Evolutionary conservation across 1,140 invertebrate species (phyloP).

Genomic region (Pseudomyrmex sp.): DNA sequence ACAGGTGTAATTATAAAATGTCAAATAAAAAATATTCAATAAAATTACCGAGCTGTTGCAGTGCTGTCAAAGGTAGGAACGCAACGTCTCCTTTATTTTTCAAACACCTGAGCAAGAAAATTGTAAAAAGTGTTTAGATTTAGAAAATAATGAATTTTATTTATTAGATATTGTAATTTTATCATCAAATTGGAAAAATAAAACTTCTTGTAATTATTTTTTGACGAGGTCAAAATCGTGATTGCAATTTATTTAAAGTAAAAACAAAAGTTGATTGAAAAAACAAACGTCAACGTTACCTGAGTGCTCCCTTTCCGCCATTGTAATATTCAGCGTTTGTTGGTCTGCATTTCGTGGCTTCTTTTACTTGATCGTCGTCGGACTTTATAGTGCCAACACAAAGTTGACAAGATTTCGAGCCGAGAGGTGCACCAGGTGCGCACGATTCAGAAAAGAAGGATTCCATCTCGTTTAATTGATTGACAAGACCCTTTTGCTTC

Average conservation of each 20-base stretch:
- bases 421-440: constrained; percentile 80
- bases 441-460: constrained; percentile 86
- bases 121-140: background rate
- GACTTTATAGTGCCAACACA: constrained; percentile 81
- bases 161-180: background rate
- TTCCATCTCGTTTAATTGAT: constrained; percentile 80
- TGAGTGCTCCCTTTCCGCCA: constrained; percentile 87
- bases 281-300: constrained; percentile 78
- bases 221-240: too few species aligned
- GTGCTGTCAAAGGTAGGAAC: constrained; percentile 83
- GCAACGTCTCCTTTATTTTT: constrained; percentile 88
- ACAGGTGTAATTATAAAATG: background rate
- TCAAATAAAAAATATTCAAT: constrained; percentile 2
- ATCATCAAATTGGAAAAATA: background rate
- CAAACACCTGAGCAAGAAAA: constrained; percentile 86
- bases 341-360: constrained; percentile 80
- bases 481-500: constrained; percentile 83
- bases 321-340: constrained; percentile 81
- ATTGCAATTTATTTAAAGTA: too few species aligned
- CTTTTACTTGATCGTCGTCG: constrained; percentile 74
- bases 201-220: too few species aligned
- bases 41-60: constrained; percentile 69
- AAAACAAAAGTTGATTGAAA: background rate
- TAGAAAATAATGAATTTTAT: background rate
- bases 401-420: constrained; percentile 80